Conservation (phyloP, 2,797 vertebrate species). For the Diplodus sargus region DNA sequence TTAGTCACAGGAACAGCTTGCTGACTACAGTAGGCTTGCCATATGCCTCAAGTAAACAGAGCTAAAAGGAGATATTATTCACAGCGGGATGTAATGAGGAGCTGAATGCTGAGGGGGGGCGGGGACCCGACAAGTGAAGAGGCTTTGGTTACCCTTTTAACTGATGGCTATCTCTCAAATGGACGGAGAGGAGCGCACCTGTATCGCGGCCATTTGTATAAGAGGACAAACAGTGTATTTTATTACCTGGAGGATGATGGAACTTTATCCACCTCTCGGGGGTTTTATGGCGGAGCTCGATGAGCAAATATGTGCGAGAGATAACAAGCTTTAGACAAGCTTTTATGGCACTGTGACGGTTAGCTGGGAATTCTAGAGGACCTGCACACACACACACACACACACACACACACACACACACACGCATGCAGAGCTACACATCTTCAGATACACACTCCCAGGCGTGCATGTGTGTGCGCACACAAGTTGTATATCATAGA, state of each 20-base stretch:
- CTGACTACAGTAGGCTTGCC: conserved; percentile 68
- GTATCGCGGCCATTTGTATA: conserved; percentile 68
- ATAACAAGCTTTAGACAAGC: conserved; percentile 66
- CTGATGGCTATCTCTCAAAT: conserved; percentile 80
- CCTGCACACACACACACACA: neutral
- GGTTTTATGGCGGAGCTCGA: conserved; percentile 62
- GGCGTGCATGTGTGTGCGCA: conserved; percentile 5
- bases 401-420: neutral
- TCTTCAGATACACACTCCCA: neutral
- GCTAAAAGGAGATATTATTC: conserved; percentile 75
- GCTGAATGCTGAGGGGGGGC: conserved; percentile 43
- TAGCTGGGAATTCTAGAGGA: conserved; percentile 45
- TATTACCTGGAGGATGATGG: conserved; percentile 71
- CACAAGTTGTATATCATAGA: conserved; percentile 17
- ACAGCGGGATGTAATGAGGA: conserved; percentile 62
- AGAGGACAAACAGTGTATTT: conserved; percentile 76
- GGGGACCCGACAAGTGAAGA: conserved; percentile 52
- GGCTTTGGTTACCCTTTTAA: conserved; percentile 82
- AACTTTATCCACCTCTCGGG: conserved; percentile 72
- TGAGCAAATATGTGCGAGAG: conserved; percentile 67
- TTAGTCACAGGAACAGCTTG: conserved; percentile 73
- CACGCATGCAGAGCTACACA: neutral
- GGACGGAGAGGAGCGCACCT: conserved; percentile 70
- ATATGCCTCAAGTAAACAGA: conserved; percentile 79
- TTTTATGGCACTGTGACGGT: conserved; percentile 43